Conservation (phyloP, 2,888 invertebrate genomes). For the Drosophila trichaetosa region DNA sequence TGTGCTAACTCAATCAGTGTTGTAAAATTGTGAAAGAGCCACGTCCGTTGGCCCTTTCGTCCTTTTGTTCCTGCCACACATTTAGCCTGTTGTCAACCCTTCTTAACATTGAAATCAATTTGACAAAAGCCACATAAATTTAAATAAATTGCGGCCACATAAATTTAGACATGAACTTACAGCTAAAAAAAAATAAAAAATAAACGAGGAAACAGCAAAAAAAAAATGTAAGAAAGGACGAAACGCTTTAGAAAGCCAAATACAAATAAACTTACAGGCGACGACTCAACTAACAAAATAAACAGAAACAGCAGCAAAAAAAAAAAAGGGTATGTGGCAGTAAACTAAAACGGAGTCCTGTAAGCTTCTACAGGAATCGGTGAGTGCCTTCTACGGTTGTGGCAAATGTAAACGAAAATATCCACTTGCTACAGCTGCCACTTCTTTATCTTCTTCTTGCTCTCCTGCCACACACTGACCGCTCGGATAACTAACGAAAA, state of each 20-base stretch:
- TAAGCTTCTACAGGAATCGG: constrained; percentile 4
- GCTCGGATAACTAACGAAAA: constrained; percentile 71
- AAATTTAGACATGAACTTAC: constrained; percentile 73
- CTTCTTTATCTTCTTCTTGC: constrained; percentile 1
- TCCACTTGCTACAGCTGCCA: constrained; percentile 33
- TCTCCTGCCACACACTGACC: constrained; percentile 29
- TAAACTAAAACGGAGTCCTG: constrained; percentile 56
- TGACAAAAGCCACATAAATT: constrained; percentile 82
- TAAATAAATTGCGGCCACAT: constrained; percentile 80
- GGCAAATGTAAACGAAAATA: constrained; percentile 59
- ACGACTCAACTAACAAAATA: constrained; percentile 80
- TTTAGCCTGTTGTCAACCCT: constrained; percentile 79
- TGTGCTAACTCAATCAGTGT: constrained; percentile 69
- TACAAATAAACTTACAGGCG: constrained; percentile 75
- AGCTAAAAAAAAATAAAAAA: constrained; percentile 4
- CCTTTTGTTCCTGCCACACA: constrained; percentile 7
- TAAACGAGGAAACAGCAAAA: constrained; percentile 7
- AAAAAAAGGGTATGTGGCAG: constrained; percentile 48
- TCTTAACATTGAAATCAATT: constrained; percentile 80
- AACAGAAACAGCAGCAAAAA: constrained; percentile 54
- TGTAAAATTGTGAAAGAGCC: constrained; percentile 40
- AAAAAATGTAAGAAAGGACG: constrained; percentile 5
- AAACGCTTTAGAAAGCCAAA: constrained; percentile 66
- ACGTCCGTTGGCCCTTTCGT: constrained; percentile 7
- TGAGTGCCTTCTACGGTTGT: constrained; percentile 18